Base-by-base conservation (phyloP, 2,888 invertebrate species). In the Perithous albicinctus region DNA sequence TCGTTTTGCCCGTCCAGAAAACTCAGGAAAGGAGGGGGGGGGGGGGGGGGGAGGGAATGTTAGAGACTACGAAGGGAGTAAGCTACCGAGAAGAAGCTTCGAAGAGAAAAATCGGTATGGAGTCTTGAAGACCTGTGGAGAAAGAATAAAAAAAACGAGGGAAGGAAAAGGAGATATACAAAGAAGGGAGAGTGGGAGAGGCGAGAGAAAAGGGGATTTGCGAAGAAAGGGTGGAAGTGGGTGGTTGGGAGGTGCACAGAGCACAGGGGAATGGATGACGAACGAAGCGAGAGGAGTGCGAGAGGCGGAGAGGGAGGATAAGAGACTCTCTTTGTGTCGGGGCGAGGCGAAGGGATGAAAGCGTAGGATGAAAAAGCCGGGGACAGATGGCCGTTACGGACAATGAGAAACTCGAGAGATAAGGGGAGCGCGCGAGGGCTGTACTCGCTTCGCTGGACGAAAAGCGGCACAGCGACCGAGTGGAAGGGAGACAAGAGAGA, bases 401-500 rank as follows among this genome's bases (percentile, higher is more conserved):
- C 92, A 92, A 92, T 92, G 92, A 92, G 92, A 92, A 92, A 92
- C 91, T 92, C 90, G 87, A 91, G 90, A 91, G 92, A 92, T 91
- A 92, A 92, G 91, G 91, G 92, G 90, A 78, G 82, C 88, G 87
- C 82, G 85, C 84, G 88, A 88, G 88, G 84, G 88, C 86, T 64
- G 73, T 63, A 77, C 76, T 77, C 72, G 51, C 35, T 61, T 18
- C 29, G 59, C 29, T 29, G 67, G 61, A 80, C 54, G 69, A 69
- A 41, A 69, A 80, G 63, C 51, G 48, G 64, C 76, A 7, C 29
- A n/a, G 26, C 29, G 32, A n/a, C 15, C 1, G 15, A 29, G 56
- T n/a, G 32, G 69, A 26, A 76, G 32, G 29, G 51, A 61, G 70
- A 41, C 38, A 12, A 51, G 70, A 54, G 70, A 54, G 70, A 35